Evolutionary conservation across 2,888 invertebrate genomes (phyloP).

Genomic region (Eilema caniola): DNA sequence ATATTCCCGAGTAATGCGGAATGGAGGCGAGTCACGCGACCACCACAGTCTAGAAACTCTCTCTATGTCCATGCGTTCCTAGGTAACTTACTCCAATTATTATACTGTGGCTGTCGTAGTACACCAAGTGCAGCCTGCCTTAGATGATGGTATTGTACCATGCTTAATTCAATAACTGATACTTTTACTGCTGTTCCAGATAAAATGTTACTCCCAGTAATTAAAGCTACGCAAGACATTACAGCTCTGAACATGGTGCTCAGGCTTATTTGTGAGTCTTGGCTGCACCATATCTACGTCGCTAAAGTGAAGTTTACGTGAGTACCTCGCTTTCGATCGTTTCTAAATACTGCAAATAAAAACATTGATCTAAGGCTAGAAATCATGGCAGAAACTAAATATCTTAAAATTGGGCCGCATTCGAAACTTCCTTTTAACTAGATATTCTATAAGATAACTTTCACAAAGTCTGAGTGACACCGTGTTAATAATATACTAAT

Average conservation of each 20-base stretch:
- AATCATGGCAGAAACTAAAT: too few species aligned
- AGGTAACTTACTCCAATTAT: conserved; percentile 74
- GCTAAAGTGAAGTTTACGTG: conserved; percentile 93
- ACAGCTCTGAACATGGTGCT: conserved; percentile 92
- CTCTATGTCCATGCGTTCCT: conserved; percentile 91
- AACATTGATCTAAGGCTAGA: not conserved
- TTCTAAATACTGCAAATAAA: not conserved
- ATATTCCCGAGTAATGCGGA: conserved; percentile 91
- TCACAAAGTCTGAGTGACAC: not conserved
- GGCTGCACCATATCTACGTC: conserved; percentile 95
- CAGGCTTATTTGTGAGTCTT: conserved; percentile 94
- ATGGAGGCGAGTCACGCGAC: conserved; percentile 85
- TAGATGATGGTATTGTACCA: not conserved
- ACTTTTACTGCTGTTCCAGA: conserved; percentile 79
- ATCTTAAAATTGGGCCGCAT: too few species aligned
- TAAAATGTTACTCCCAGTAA: conserved; percentile 92
- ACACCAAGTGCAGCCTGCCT: not conserved
- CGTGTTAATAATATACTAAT: too few species aligned
- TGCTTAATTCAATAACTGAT: not conserved
- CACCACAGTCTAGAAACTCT: conserved; percentile 66
- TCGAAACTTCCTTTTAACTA: not conserved
- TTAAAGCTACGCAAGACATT: conserved; percentile 91
- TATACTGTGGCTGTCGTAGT: not conserved
- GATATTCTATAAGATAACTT: too few species aligned
- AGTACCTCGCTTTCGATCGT: conserved; percentile 43